Conservation (phyloP, 2,888 invertebrate genomes). For the Hofmannophila pseudospretella region DNA sequence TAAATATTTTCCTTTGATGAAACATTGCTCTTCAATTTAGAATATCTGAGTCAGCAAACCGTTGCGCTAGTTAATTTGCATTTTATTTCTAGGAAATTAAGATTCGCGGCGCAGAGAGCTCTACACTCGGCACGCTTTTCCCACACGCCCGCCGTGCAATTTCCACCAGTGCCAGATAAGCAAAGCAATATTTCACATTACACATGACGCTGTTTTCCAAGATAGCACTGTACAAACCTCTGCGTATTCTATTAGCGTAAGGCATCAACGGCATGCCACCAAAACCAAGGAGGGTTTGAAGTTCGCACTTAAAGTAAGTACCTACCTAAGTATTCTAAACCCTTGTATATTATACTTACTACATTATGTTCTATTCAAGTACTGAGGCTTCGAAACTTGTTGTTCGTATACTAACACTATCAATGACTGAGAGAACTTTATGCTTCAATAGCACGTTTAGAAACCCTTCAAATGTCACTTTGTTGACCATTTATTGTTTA, state of each 20-base stretch:
- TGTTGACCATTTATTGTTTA: conserved; percentile 6
- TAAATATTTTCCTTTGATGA: background rate
- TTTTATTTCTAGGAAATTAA: conserved; percentile 57
- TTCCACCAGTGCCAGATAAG: conserved; percentile 50
- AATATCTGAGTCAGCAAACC: conserved; percentile 16
- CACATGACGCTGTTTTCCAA: conserved; percentile 37
- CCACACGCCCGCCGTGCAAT: conserved; percentile 34
- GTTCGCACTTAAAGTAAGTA: too few relatives aligned
- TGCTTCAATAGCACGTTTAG: too few relatives aligned
- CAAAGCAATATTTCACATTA: conserved; percentile 50
- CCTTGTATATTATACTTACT: too few relatives aligned
- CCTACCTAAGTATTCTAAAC: too few relatives aligned
- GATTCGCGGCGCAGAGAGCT: conserved; percentile 33
- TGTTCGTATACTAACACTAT: too few relatives aligned
- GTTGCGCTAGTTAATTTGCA: conserved; percentile 36
- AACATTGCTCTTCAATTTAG: conserved; percentile 12
- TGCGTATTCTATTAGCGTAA: conserved; percentile 6
- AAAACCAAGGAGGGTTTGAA: too few relatives aligned
- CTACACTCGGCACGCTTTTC: conserved; percentile 14
- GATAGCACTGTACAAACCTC: conserved; percentile 24
- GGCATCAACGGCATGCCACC: conserved; percentile 5
- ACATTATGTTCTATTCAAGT: too few relatives aligned
- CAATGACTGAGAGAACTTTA: too few relatives aligned
- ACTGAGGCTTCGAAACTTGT: too few relatives aligned
- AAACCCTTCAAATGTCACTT: conserved; percentile 1